Evolutionary conservation across 1,140 invertebrate species (phyloP), one percentile per base, ranked within the genome.

Genomic region (Pseudomyrmex sp.): DNA sequence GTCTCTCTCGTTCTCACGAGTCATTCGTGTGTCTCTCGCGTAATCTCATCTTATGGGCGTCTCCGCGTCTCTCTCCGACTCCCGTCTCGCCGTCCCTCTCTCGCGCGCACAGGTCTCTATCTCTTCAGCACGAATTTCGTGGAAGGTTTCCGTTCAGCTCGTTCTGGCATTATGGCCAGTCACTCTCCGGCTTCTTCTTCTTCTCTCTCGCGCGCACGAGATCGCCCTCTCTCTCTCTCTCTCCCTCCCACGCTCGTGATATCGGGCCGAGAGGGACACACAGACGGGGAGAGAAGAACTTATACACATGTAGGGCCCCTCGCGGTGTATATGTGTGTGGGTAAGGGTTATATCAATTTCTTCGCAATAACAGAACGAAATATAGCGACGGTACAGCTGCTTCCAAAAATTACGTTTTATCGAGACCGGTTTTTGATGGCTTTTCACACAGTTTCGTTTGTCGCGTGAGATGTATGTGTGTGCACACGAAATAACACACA

Each of bases 311-410:
- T 13, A 35, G 54, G 56, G 61, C 56, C 13, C 13, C 35, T 7
- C 35, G 35, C 35, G 35, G 35, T 35, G 35, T 35, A 35, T 7
- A 35, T 5, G 2, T 44, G 82, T 89, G 58, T 77, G 70, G 52
- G 76, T 72, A 48, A 35, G 86, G 80, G 88, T 89, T 90, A 88
- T 90, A 90, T 90, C 89, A 90, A 90, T 90, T 90, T 90, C 88
- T 90, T 84, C 48, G 77, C 88, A 90, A 90, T 90, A 90, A 88
- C 86, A 88, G 88, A 80, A 86, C 76, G 88, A 89, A 35, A 35
- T 35, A 35, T 89, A 85, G 85, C 65, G 65, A 56, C 56, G 73
- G 88, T 89, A 89, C 85, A 89, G 74, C 58, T 89, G 73, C 85
- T 59, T 50, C 50, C 77, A 89, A 89, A 85, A 85, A 88, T 86